A percentile compares a stretch with the other conserved stretches of the same genome.
phyloP scores from a whole-genome alignment of 1,140 invertebrate genomes.

The Trichonephila clavipes region DNA sequence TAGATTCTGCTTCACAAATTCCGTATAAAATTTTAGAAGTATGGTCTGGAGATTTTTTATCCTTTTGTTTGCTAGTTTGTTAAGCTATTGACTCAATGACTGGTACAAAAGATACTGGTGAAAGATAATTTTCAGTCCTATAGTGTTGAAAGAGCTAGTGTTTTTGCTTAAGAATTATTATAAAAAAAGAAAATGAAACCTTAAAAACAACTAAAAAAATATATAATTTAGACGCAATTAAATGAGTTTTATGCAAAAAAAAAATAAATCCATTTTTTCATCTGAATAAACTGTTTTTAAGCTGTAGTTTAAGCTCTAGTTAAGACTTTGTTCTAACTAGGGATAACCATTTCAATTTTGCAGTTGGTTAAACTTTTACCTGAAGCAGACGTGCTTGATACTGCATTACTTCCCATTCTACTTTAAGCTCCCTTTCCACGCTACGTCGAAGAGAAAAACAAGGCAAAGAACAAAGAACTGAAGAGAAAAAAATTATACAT shows the following conservation, averaged over 20 bases:
- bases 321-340: conserved; percentile 49
- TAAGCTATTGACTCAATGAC: no score
- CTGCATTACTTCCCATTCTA: conserved; percentile 67
- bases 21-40: no score
- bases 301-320: conserved; percentile 28
- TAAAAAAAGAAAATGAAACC: no score
- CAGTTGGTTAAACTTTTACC: conserved; percentile 69
- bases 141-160: no score
- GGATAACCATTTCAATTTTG: conserved; percentile 70
- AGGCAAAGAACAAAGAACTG: conserved; percentile 23
- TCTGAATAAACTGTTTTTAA: not conserved
- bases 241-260: not conserved
- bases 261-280: not conserved
- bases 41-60: no score
- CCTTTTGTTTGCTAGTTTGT: no score
- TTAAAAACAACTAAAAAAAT: no score
- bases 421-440: conserved; percentile 40
- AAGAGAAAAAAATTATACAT: conserved; percentile 22
- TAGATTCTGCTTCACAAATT: no score
- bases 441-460: not conserved
- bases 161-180: no score
- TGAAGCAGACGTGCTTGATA: conserved; percentile 58
- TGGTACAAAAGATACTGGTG: no score
- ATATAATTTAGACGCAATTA: not conserved
- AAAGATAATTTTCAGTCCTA: no score